Base-by-base conservation (phyloP, 2,888 invertebrate species). In the Seira sanloemensis region DNA sequence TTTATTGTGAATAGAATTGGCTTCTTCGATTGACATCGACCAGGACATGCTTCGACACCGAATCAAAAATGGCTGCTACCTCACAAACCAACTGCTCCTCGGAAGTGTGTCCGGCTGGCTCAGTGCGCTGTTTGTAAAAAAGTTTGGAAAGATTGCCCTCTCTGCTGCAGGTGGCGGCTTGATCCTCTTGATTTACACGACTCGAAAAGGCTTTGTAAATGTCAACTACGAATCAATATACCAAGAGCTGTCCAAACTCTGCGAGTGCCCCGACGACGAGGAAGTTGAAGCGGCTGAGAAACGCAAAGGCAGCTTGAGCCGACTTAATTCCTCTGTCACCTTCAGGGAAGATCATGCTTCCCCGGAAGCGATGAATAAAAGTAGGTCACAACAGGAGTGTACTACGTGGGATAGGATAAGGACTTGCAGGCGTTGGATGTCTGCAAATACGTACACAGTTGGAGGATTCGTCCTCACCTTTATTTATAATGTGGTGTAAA, bases 161-260 rank as follows among this genome's bases (percentile, higher is more conserved):
- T 84, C 76, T 26, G 85, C 87, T 0, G 5, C 78, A 0, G 78
- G 83, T 7, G 87, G 87, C 5, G 87, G 87, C 18, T 4, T 81
- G 1, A 16, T 86, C 9, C 76, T 86, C 18, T 27, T 87, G 26
- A 71, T 83, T 4, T 76, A 85, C 23, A 85, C 87, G 0, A 50
- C 80, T 21, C 67, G 76, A 5, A 80, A 79, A 16, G 87, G 87
- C 4, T 87, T 77, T 74, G 78, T 87, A 1, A 84, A 83, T n/a
- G 84, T 87, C 16, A 87, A 87, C 62, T 87, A 84, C 76, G 83
- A 79, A 0, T 84, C 85, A n/a, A 86, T 87, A 50, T 86, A 86
- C 71, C 54, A 84, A 23, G 86, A 87, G 66, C 69, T 87, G 7
- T 79, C 79, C 9, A 71, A 77, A 18, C 23, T 79, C 12, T 83